These are phyloP conservation scores for Gandaritis pyraliata DNA, from an alignment of 2,888 invertebrate genomes.

Conservation along the genomic window DNA sequence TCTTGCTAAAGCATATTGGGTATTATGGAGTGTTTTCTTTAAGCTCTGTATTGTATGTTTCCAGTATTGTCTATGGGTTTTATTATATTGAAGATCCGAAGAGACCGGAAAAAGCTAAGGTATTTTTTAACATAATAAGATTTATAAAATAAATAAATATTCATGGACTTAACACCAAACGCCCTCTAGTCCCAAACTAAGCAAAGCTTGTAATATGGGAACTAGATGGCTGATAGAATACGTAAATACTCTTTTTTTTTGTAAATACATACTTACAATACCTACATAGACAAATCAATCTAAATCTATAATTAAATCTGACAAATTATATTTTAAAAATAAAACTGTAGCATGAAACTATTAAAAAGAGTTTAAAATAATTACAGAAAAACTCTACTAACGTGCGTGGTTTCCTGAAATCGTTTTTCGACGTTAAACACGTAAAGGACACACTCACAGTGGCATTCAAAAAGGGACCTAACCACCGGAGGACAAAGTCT, in stretches of 20 bases:
- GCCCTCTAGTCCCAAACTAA: too few species aligned
- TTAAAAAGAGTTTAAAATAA: neutral
- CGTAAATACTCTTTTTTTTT: too few species aligned
- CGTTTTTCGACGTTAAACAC: constrained; percentile 81
- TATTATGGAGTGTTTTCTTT: constrained; percentile 81
- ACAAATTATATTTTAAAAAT: too few species aligned
- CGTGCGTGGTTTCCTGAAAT: constrained; percentile 61
- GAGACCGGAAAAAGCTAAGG: constrained; percentile 54
- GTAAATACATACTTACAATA: too few species aligned
- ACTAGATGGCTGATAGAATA: too few species aligned
- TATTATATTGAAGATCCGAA: constrained; percentile 70
- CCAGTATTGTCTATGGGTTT: constrained; percentile 74
- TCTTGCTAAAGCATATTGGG: constrained; percentile 70
- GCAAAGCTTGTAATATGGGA: too few species aligned
- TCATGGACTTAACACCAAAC: too few species aligned
- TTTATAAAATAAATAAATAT: too few species aligned
- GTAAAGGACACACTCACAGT: constrained; percentile 79
- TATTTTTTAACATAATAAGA: constrained; percentile 44
- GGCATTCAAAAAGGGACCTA: constrained; percentile 79
- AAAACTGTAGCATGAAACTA: too few species aligned
- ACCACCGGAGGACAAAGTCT: constrained; percentile 66
- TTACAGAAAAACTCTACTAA: constrained; percentile 58
- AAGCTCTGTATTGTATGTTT: constrained; percentile 67
- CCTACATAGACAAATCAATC: too few species aligned
- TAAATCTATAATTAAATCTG: too few species aligned